Evolutionary conservation across 2,113 vertebrate genomes (phyloP).

Genomic region (Calonectris borealis): DNA sequence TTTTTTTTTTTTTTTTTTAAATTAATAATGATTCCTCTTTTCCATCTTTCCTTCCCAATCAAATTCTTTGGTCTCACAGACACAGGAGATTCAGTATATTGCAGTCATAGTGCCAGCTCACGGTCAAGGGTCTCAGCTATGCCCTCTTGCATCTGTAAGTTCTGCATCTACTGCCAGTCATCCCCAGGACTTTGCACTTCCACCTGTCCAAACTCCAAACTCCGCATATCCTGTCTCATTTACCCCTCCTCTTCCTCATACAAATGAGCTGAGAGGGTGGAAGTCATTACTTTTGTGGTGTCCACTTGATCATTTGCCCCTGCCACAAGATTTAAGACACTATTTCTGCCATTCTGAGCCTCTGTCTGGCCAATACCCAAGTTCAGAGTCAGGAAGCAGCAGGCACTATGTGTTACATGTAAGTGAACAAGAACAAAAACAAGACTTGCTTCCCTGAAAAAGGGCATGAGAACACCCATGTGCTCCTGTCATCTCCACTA

Average conservation of each 20-base stretch:
- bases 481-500: neutral
- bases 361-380: neutral
- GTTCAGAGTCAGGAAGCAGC: neutral
- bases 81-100: neutral
- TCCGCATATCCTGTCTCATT: neutral
- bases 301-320: neutral
- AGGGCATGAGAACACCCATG: neutral
- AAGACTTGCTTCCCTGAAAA: neutral
- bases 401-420: neutral
- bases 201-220: neutral
- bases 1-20: neutral
- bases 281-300: neutral
- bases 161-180: neutral
- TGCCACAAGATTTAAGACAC: neutral
- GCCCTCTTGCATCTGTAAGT: fast-evolving
- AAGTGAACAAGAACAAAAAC: neutral
- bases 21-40: neutral
- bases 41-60: neutral
- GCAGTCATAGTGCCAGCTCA: neutral
- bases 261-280: neutral
- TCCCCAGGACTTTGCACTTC: neutral
- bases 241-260: neutral
- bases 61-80: neutral
- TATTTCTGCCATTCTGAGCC: neutral
- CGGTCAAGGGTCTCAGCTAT: neutral